Conservation (phyloP, 1,140 invertebrate species). For the Radopholus similis region DNA sequence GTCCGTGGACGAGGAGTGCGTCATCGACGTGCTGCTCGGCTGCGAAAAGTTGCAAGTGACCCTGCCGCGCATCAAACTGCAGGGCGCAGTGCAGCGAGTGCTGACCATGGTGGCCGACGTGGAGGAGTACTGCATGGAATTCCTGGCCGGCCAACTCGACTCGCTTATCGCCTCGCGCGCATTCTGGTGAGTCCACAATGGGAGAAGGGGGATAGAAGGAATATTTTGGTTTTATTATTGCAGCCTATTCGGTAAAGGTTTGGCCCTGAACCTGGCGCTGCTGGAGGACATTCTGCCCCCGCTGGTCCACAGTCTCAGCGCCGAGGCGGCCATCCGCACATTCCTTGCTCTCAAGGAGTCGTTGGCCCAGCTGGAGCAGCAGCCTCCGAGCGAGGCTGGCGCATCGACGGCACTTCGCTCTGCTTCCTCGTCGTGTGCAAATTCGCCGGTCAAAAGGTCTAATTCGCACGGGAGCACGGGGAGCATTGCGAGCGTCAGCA, state of each 20-base stretch:
- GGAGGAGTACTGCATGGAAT: conserved; percentile 52
- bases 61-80: conserved; percentile 43
- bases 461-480: not conserved
- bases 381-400: too few relatives aligned
- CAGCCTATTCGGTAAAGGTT: conserved; percentile 38
- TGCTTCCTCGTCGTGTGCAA: not conserved
- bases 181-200: conserved; percentile 10
- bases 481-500: not conserved
- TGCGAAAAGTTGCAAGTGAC: conserved; percentile 54
- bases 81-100: conserved; percentile 39
- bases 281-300: conserved; percentile 53
- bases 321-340: conserved; percentile 50
- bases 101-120: conserved; percentile 41
- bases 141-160: conserved; percentile 47
- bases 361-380: conserved; percentile 25
- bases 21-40: conserved; percentile 51
- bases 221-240: conserved; percentile 1
- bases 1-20: conserved; percentile 47
- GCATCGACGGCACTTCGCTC: not conserved
- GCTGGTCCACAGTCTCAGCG: conserved; percentile 45
- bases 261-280: conserved; percentile 52
- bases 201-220: not conserved
- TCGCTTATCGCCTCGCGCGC: conserved; percentile 46
- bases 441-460: not conserved
- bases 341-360: conserved; percentile 52